Evolutionary conservation across 2,888 invertebrate genomes (phyloP), one percentile per base, ranked within the genome.

Genomic region (Gasteruption jaculator): DNA sequence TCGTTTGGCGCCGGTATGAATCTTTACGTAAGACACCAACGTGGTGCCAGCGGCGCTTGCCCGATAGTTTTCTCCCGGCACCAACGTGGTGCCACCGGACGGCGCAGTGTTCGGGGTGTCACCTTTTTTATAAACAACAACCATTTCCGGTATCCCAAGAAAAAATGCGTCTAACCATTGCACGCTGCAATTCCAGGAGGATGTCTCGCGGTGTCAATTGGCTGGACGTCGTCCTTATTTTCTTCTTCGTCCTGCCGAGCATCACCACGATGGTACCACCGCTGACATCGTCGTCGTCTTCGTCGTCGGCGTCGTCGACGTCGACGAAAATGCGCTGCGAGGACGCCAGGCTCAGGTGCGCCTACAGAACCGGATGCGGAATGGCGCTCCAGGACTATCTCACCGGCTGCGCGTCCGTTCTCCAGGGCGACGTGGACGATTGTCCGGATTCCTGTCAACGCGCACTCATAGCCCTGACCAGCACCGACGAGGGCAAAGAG

Each of bases 381-480:
- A 77, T 77, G 60, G 88, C 88, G 8, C 76, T 89, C 42, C 81
- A 82, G 66, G 84, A 83, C 71, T 90, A 88, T 73, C 75, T 86
- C 68, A 71, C 81, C 48, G 80, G 82, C 55, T 91, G 90, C 63
- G 80, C 81, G 6, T 78, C 78, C 4, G 81, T 84, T 21, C 74
- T 87, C 22, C 76, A 81, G 31, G 78, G 81, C 19, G 75, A 67
- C 56, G 63, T 65, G 48, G 71, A 50, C 49, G 66, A 68, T 38
- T 90, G 91, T 62, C 83, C 86, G 0, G 80, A 82, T 57, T 74
- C 77, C 36, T 90, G 90, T 66, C 82, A 83, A 56, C 80, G 85
- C 61, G 85, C 89, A 0, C 76, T 90, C 25, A 85, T 89, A 29
- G 86, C 88, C 0, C 76, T 90, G 29, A 85, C 83, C 0, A 84